Evolutionary conservation across 2,888 invertebrate species (phyloP).

Genomic region (Nezara viridula): DNA sequence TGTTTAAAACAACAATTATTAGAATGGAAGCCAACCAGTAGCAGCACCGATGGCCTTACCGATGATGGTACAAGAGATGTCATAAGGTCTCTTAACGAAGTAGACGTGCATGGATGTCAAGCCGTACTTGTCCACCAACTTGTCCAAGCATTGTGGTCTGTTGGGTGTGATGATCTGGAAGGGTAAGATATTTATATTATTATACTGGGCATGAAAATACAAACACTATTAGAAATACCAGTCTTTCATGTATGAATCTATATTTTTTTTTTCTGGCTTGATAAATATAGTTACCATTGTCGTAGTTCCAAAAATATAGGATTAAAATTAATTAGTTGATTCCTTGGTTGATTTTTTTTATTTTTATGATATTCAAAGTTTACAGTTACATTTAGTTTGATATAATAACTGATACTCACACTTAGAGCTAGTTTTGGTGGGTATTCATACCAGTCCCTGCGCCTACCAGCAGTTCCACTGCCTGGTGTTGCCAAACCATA

Average conservation of each 20-base stretch:
- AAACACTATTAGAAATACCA: no score
- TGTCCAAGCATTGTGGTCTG: conserved; percentile 61
- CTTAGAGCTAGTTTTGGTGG: conserved; percentile 22
- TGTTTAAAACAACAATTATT: neutral
- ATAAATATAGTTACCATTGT: no score
- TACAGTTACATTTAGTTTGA: no score
- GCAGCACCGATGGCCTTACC: neutral
- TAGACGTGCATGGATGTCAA: conserved; percentile 63
- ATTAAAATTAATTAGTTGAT: no score
- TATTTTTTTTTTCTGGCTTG: no score
- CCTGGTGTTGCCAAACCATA: conserved; percentile 63
- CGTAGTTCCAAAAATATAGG: no score
- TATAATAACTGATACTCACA: no score
- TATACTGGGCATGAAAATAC: no score
- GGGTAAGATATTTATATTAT: no score
- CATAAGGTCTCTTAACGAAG: conserved; percentile 56
- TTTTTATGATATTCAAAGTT: no score
- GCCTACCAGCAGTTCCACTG: neutral
- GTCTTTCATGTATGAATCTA: no score
- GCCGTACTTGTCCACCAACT: conserved; percentile 60
- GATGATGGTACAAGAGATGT: conserved; percentile 44
- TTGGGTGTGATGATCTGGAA: conserved; percentile 63
- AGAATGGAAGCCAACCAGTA: neutral
- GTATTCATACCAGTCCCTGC: neutral
- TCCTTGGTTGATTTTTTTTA: no score